Evolutionary conservation across 1,140 invertebrate species (phyloP), one percentile per base, ranked within the genome.

Genomic region (Drosophila funebris): DNA sequence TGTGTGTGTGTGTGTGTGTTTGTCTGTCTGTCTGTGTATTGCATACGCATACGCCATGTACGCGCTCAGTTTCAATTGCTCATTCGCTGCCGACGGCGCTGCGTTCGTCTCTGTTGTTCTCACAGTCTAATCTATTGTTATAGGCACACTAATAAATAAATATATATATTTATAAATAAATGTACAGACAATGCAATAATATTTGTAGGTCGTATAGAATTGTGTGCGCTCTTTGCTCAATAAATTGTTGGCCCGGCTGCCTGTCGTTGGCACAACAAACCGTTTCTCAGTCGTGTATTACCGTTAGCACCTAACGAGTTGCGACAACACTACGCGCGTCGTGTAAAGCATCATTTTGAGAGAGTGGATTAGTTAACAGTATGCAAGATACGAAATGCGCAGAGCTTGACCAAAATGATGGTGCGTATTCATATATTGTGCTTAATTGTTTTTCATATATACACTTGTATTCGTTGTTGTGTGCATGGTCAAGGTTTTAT

Each of bases 341-440:
- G 50, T 44, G 37, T 41, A 27, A 5, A 41, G 37, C 43, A 53
- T 33, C n/a, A 46, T 48, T 63, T 56, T 4, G 13, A 27, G 16
- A 56, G 67, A 50, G 33, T 56, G 58, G 16, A 20, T 0, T 11
- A 44, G n/a, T 31, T 58, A 52, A 48, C 70, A 74, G 20, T 31
- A 88, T 88, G 83, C 84, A 76, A 61, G 76, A 88, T 76, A 88
- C 75, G 50, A 88, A 88, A 76, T 79, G 83, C 72, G 18, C 58
- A 11, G 66, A 72, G 13, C 24, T 36, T 18, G 64, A 87, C 37
- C 64, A 72, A 66, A 73, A 76, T 83, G 84, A 76, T 83, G 84
- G 83, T 89, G 69, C 46, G 83, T 88, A 89, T 62, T 43, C 18
- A 24, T n/a, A 16, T 37, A n/a, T 16, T 41, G 14, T 11, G 36